Evolutionary conservation across 1,140 invertebrate genomes (phyloP), one percentile per base, ranked within the genome.

Genomic region (Thaumetopoea pityocampa): DNA sequence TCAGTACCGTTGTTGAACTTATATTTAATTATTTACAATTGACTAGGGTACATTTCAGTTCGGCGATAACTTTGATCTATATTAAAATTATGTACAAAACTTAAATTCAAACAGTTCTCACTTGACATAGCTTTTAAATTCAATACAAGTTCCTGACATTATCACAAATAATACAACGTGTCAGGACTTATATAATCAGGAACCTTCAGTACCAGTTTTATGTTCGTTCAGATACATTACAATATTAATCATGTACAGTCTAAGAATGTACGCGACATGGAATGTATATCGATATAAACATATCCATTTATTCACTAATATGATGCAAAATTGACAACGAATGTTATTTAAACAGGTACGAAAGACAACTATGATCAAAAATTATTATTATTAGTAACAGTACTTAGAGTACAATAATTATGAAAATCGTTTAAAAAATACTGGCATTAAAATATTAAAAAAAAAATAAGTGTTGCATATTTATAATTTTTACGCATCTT

Each of bases 21-120:
- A 10, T 44, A 46, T 41, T 51, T 69, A 61, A 42, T 37, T 80
- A 83, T 81, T 68, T 83, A 81, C 79, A 81, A 83, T 83, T 83
- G 79, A 83, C 79, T 83, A 83, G 79, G 77, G 70, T 81, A 83
- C 71, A 81, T 62, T 81, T 83, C 79, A 83, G 79, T 83, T 83
- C 79, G 78, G 76, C 69, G 56, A 72, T 67, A 67, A 47, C 46
- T 46, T 58, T 67, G 51, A 56, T 49, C 52, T 51, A 67, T 5
- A 36, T 43, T 32, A 52, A 41, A 46, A 50, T 52, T 71, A 63
- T 72, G 51, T 76, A 68, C 60, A 68, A n/a, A 29, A 52, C 44
- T 45, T 56, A 67, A 20, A 44, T 69, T 55, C 60, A 51, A 44
- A 61, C 52, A 61, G 40, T 60, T 58, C 55, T 67, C 57, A 55